phyloP scores from a whole-genome alignment of 2,797 vertebrate species.

The Tapera naevia region DNA sequence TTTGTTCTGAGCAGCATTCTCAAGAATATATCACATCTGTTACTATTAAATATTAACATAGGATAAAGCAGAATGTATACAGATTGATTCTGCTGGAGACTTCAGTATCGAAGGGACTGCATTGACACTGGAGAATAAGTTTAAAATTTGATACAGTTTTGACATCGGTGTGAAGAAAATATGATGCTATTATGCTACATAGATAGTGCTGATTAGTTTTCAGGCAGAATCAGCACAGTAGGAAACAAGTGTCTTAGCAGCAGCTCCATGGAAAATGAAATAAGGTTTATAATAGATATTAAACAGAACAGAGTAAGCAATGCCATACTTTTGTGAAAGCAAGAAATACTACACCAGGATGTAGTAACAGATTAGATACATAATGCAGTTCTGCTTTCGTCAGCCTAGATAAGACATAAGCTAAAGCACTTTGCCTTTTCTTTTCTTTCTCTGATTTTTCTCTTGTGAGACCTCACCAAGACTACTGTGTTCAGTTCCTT shows the following conservation, averaged over 20 bases:
- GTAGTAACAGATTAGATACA: neutral
- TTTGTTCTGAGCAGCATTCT: neutral
- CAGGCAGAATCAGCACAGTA: neutral
- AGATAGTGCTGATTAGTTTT: neutral
- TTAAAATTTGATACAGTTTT: neutral
- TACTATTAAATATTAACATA: neutral
- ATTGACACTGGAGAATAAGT: neutral
- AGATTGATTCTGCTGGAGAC: neutral
- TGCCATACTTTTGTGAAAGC: neutral
- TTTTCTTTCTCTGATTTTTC: no score
- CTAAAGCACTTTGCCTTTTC: neutral
- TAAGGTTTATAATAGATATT: neutral
- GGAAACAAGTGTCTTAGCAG: neutral
- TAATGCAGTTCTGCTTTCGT: neutral
- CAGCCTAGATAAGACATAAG: neutral
- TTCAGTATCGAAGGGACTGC: neutral
- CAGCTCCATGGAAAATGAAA: neutral
- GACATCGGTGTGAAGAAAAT: neutral
- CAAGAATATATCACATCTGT: neutral
- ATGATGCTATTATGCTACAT: neutral
- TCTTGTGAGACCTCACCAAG: no score
- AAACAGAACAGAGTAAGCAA: neutral
- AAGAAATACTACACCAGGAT: neutral
- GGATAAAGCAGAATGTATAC: neutral
- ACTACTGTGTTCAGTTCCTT: no score